Evolutionary conservation across 2,113 vertebrate genomes (phyloP).

Genomic region (Amblyopsis rosae): DNA sequence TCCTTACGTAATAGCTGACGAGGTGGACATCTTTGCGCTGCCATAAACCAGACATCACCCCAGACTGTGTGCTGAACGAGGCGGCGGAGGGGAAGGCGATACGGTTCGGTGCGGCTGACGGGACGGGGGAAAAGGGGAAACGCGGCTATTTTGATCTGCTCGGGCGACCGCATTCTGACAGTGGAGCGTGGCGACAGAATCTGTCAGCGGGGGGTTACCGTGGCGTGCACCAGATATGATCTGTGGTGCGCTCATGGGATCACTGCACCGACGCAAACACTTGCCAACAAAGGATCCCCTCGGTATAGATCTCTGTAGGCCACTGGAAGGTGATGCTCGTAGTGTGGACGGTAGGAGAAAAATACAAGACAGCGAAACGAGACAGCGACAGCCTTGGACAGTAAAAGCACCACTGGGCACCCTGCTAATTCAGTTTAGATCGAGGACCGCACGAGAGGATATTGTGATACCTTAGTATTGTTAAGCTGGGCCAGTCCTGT

Average conservation of each 20-base stretch:
- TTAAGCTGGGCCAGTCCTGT: conserved; percentile 90
- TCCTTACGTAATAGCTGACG: conserved; percentile 4
- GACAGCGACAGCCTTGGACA: too few relatives aligned
- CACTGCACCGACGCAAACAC: conserved; percentile 13
- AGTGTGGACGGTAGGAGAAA: too few relatives aligned
- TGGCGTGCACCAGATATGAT: conserved; percentile 44
- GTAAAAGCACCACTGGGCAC: too few relatives aligned
- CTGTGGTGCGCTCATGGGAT: conserved; percentile 45
- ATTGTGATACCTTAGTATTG: conserved; percentile 89
- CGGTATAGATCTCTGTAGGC: conserved; percentile 3
- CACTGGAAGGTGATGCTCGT: not conserved
- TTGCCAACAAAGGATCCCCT: conserved; percentile 2
- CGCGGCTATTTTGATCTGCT: conserved; percentile 69
- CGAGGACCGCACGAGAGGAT: too few relatives aligned
- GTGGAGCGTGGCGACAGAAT: conserved; percentile 66
- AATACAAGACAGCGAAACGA: too few relatives aligned
- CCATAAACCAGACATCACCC: conserved; percentile 19
- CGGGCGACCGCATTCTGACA: conserved; percentile 62
- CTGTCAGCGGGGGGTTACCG: conserved; percentile 59
- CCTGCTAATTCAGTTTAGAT: too few relatives aligned
- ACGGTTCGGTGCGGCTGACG: conserved; percentile 27
- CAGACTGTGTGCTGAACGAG: conserved; percentile 26
- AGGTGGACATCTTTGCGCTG: not conserved
- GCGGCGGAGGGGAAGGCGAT: conserved; percentile 24
- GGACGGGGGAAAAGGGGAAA: conserved; percentile 28